A percentile compares a stretch with the other conserved stretches of the same genome.
These are phyloP conservation scores for Hedychridium roseum DNA, from an alignment of 2,888 invertebrate genomes.

Conservation along the genomic window DNA sequence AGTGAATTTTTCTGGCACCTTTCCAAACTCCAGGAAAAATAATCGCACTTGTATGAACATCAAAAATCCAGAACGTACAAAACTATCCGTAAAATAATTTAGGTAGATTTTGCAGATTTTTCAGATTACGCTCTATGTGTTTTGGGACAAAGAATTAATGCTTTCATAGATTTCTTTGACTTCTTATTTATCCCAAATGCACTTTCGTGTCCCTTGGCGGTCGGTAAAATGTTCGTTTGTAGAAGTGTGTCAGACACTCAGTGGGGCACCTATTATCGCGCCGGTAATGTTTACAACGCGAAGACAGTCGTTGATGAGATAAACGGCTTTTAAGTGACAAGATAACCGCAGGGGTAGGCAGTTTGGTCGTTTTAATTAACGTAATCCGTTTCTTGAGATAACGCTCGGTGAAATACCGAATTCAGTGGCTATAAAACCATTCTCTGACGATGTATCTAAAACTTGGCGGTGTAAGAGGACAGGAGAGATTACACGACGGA, in stretches of 20 bases:
- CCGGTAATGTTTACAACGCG: slow-evolving; percentile 43
- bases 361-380: slow-evolving; percentile 3
- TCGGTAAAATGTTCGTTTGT: slow-evolving; percentile 16
- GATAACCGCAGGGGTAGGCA: slow-evolving; percentile 29
- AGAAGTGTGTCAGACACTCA: slow-evolving; percentile 31
- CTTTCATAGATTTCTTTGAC: background rate
- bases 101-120: background rate
- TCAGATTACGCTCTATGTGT: too few species aligned
- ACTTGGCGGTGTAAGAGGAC: too few species aligned
- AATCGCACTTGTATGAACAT: too few species aligned
- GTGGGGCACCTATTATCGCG: slow-evolving; percentile 29
- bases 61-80: too few species aligned
- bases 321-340: slow-evolving; percentile 40
- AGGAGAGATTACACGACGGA: too few species aligned
- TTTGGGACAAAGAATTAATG: background rate
- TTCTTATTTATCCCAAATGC: slow-evolving; percentile 1
- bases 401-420: slow-evolving; percentile 14
- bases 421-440: too few species aligned
- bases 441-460: too few species aligned
- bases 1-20: background rate
- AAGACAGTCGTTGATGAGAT: slow-evolving; percentile 41
- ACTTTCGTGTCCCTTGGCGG: background rate
- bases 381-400: slow-evolving; percentile 23
- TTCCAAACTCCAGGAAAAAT: too few species aligned
- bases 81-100: background rate